phyloP scores from a whole-genome alignment of 2,797 vertebrate species.

The Todus mexicanus region DNA sequence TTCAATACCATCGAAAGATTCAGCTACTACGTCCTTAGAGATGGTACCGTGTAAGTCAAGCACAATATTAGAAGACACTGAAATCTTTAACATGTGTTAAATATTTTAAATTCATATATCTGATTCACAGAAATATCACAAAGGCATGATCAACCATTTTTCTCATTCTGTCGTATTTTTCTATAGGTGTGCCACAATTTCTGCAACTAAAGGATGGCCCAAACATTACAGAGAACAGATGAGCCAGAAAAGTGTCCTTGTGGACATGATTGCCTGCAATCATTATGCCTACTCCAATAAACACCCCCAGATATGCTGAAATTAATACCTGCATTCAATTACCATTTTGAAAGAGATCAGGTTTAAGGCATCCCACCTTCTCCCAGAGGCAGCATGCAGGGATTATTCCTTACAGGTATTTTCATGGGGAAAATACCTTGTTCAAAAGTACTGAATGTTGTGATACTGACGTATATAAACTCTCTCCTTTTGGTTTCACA shows the following conservation, averaged over 20 bases:
- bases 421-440: not conserved
- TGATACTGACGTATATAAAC: not conserved
- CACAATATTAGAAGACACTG: not conserved
- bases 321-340: slow-evolving; percentile 11
- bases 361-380: not conserved
- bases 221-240: not conserved
- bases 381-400: not conserved
- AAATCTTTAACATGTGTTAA: slow-evolving; percentile 2
- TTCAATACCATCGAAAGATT: slow-evolving; percentile 19
- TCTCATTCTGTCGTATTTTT: not conserved
- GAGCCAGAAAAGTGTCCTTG: not conserved
- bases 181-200: not conserved
- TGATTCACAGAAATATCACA: not conserved
- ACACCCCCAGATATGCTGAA: not conserved
- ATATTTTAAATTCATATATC: slow-evolving; percentile 20
- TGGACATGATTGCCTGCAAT: not conserved
- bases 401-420: not conserved
- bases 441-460: not conserved
- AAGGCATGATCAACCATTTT: not conserved
- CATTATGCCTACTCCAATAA: not conserved
- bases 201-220: not conserved
- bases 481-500: not conserved
- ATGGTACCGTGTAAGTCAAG: not conserved
- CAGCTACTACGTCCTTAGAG: not conserved
- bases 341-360: not conserved